Evolutionary conservation across 1,140 invertebrate species (phyloP), one percentile per base, ranked within the genome.

Genomic region (Drosophila willistoni): DNA sequence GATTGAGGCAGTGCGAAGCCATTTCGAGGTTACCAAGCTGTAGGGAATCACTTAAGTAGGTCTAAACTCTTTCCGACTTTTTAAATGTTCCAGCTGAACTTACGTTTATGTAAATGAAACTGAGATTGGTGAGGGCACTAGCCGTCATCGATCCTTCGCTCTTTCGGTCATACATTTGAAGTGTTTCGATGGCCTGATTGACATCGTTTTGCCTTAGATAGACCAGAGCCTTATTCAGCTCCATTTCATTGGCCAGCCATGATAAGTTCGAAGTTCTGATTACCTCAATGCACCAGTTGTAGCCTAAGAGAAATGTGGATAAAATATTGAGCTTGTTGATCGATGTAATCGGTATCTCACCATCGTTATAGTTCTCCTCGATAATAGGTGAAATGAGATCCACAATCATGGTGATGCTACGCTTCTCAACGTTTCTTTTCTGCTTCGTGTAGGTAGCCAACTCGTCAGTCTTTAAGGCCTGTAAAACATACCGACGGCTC

Each of bases 201-300:
- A 98, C 94, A 84, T 98, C 96, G 68, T 96, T 95, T 92, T 97
- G 96, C 71, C 97, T 96, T 13, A 99, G 92, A 92, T 96, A 97
- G 90, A 97, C 97, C 57, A 98, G 95, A 0, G 97, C 98, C 93
- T 98, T 98, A 91, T 98, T 98, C 68, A 99, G 97, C 93, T 99
- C 97, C 63, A 99, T 93, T 92, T 98, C 97, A 78, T 96, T 96
- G 14, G 97, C 97, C 34, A 98, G 90, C 74, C 94, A 93, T 9
- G 95, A 93, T 83, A 97, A 96, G 69, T 93, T 92, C 34, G 95
- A 95, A 1, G 96, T 97, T 92, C 96, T 97, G 51, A 98, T 97
- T 56, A 95, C 93, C 77, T 96, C 95, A 14, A 96, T 94, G 90
- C 95, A 97, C 96, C 95, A 95, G 72, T 95, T 94, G 79, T 95